Conservation (phyloP, 1,140 invertebrate genomes). For the Caenorhabditis briggsae region DNA sequence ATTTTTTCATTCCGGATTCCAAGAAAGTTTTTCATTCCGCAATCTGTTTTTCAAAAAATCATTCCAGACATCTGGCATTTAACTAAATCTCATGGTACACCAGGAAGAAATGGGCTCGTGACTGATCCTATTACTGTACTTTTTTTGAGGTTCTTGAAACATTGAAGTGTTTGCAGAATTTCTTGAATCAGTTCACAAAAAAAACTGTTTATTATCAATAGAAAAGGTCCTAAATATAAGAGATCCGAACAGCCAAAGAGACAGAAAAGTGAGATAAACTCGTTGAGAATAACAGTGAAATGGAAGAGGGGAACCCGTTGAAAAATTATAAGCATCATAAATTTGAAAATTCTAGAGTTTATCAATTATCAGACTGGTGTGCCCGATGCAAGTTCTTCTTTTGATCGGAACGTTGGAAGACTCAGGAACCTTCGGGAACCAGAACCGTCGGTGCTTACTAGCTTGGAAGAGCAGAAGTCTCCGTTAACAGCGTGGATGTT, state of each 20-base stretch:
- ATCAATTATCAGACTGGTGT: slow-evolving; percentile 31
- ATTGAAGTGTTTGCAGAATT: too few species aligned
- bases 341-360: background rate
- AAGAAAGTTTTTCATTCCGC: too few species aligned
- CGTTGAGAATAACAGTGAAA: slow-evolving; percentile 49
- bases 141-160: too few species aligned
- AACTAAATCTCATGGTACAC: too few species aligned
- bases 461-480: slow-evolving; percentile 22
- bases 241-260: slow-evolving; percentile 11
- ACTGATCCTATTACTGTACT: too few species aligned
- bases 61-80: too few species aligned
- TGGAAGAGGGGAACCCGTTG: background rate
- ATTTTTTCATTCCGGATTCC: too few species aligned
- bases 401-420: slow-evolving; percentile 39
- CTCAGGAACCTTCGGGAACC: slow-evolving; percentile 25
- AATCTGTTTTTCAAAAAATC: too few species aligned
- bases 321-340: slow-evolving; percentile 22
- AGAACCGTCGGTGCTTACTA: slow-evolving; percentile 19
- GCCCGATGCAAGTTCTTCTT: slow-evolving; percentile 7
- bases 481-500: slow-evolving; percentile 41
- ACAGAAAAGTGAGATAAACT: slow-evolving; percentile 34
- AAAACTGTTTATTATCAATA: too few species aligned
- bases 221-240: background rate
- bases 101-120: too few species aligned
- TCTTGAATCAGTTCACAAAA: too few species aligned